Evolutionary conservation across 1,140 invertebrate genomes (phyloP).

Genomic region (Cydia amplana): DNA sequence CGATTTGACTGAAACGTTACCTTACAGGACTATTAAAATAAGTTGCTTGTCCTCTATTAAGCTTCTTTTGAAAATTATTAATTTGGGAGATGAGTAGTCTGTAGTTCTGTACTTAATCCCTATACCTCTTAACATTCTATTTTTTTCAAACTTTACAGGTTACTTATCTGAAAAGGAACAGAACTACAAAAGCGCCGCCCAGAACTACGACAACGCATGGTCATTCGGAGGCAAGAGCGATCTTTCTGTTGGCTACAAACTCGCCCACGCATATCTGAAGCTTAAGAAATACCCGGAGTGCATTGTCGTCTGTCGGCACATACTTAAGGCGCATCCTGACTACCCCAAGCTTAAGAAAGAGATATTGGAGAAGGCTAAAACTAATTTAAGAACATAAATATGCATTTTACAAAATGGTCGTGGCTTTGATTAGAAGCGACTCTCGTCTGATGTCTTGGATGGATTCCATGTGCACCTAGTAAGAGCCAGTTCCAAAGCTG

Average conservation of each 20-base stretch:
- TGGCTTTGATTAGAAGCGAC: too few relatives aligned
- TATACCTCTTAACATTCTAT: too few relatives aligned
- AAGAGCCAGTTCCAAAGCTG: too few relatives aligned
- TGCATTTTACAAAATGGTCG: too few relatives aligned
- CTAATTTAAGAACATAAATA: slow-evolving; percentile 72
- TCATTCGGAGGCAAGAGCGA: slow-evolving; percentile 89
- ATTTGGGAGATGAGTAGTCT: too few relatives aligned
- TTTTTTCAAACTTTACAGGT: slow-evolving; percentile 77
- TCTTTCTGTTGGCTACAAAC: slow-evolving; percentile 92
- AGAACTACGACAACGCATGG: slow-evolving; percentile 93
- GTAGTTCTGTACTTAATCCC: too few relatives aligned
- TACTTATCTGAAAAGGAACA: slow-evolving; percentile 96
- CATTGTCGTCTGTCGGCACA: slow-evolving; percentile 82
- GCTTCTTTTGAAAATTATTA: too few relatives aligned
- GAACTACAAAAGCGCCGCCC: slow-evolving; percentile 91
- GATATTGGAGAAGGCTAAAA: slow-evolving; percentile 95
- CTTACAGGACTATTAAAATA: too few relatives aligned
- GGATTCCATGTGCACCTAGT: too few relatives aligned
- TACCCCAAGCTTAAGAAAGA: slow-evolving; percentile 96
- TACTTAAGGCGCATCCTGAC: slow-evolving; percentile 90
- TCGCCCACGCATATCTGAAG: slow-evolving; percentile 95
- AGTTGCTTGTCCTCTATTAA: too few relatives aligned
- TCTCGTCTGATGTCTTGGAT: too few relatives aligned
- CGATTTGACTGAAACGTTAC: too few relatives aligned
- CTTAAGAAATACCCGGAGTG: slow-evolving; percentile 92